Base-by-base conservation (phyloP, 1,140 invertebrate genomes). In the Thaumatotibia leucotreta region DNA sequence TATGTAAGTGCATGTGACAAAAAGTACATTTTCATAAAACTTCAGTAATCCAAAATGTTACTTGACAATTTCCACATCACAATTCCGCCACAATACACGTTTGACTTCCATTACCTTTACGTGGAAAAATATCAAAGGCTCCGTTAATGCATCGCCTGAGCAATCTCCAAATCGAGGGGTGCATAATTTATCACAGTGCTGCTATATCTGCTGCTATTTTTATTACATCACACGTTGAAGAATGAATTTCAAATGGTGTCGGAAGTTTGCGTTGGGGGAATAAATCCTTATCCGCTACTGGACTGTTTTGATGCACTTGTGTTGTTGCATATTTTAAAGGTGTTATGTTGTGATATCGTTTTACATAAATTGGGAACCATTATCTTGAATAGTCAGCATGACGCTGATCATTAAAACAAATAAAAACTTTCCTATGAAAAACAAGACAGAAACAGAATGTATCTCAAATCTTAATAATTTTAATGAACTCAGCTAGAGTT, bases 181-280 rank as follows among this genome's bases (percentile, higher is more conserved):
- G 85, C 79, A 89, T 89, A 89, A 89, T 89, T 89, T 88, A 89
- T 86, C 81, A 88, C 80, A 68, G 70, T 76, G 70, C 78, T 82
- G 76, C 76, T 79, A 80, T 79, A 83, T 84, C 82, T 79, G 71
- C 77, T 75, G 82, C 75, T 84, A 89, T 86, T 86, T 89, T 89
- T 89, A 89, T 89, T 84, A 86, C 76, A 88, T 88, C 86, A 89
- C 84, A 87, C 86, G 83, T 83, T 87, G 84, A 89, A 88, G 85
- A 88, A 89, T 89, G 85, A 89, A 89, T 89, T 86, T 87, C 83
- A 87, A 89, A 89, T 89, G 82, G 77, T 79, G 78, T 80, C 75
- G 84, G 84, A 86, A 87, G 84, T 86, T 89, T 86, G 74, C 79
- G 77, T 77, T 76, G 77, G 83, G 86, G 86, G 83, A 86, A 77